A percentile compares a stretch with the other conserved stretches of the same genome.
phyloP scores from a whole-genome alignment of 2,113 vertebrate genomes.

The Fulmarus glacialis region DNA sequence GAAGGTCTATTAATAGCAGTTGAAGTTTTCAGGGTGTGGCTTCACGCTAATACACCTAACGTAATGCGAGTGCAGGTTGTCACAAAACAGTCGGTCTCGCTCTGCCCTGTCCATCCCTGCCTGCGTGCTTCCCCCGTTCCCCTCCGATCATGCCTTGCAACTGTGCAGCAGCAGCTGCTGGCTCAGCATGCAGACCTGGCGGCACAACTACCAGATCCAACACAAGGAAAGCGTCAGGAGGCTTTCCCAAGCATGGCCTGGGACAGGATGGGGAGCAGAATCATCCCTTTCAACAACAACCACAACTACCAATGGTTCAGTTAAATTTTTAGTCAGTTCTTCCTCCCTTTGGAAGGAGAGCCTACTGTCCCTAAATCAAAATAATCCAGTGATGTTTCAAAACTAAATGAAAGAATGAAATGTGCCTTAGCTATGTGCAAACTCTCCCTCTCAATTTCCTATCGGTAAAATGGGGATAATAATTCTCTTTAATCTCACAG shows the following conservation, averaged over 20 bases:
- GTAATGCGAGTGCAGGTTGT: accelerated
- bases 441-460: background rate
- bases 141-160: background rate
- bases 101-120: background rate
- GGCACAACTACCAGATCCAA: background rate
- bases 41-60: background rate
- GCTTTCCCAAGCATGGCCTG: background rate
- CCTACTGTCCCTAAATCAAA: background rate
- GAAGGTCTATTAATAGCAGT: background rate
- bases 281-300: background rate
- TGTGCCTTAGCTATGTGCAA: background rate
- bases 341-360: background rate
- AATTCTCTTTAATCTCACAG: background rate
- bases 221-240: background rate
- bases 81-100: accelerated
- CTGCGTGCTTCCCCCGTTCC: background rate
- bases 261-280: background rate
- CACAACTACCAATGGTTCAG: background rate
- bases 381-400: background rate
- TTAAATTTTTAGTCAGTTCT: background rate
- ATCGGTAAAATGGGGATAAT: background rate
- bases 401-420: background rate
- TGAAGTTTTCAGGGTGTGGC: background rate
- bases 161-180: background rate
- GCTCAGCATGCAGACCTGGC: background rate